Evolutionary conservation across 30 jellyfish, hydroid and myxozoan genomes (phyloP), one percentile per base, ranked within the genome.

Genomic region (Aurelia coerulea): DNA sequence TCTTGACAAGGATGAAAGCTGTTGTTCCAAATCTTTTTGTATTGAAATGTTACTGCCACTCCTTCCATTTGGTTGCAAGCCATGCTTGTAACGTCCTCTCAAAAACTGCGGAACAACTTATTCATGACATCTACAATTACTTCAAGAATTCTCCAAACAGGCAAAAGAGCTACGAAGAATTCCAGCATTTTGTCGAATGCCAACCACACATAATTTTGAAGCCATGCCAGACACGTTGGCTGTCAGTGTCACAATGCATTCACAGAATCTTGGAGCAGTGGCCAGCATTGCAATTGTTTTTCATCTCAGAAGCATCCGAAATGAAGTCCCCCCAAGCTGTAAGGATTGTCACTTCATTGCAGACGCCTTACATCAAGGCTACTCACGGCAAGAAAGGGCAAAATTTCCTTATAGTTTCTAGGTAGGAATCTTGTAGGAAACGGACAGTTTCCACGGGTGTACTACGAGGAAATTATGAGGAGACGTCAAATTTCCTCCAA

Each of bases 1-100:
- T 69, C 31, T 59, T 69, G 31, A 53, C 91, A 68, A 54, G 84
- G 54, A 81, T 81, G 76, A 49, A 81, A 81, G 76, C 18, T 69
- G 70, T 60, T 17, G 54, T 53, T 12, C 84, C 84, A 18, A 68
- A 69, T 33, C 73, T 81, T 17, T 81, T 32, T 63, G 73, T 81
- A 15, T 32, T 81, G 53, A 81, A 69, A 74, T 66, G 91, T 59
- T 68, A 8, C 62, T 81, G 91, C 63, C 76, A 67, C 19, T 66
- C 76, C 51, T 81, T 81, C 70, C 91, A 81, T 69, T 37, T 68
- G 33, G 85, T 81, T 66, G 84, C 91, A 11, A 71, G 91, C 60
- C 78, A 81, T 69, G 85, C 85, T 17, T 81, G 85, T 58, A 62
- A 81, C 12, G 17, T 19, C 23, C 62, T 69, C 31, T 68, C 91